Base-by-base conservation (phyloP, 2,113 vertebrate species). In the Nicator chloris region DNA sequence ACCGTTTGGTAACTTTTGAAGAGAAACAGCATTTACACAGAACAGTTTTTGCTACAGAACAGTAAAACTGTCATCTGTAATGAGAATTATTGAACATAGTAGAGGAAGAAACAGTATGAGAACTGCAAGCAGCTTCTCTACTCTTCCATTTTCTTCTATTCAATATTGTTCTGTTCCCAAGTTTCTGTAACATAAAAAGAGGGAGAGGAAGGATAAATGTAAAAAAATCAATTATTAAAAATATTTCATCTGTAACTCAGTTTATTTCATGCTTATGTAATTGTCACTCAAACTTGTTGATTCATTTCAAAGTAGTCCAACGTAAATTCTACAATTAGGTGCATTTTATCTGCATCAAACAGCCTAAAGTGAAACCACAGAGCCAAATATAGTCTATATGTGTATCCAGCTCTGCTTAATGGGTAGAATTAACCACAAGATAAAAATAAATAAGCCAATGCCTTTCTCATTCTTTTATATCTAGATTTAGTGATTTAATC, bases 91-190 rank as follows among this genome's bases (percentile, higher is more conserved):
- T 77, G 54, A 64, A 68, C 93, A 91, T 15, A n/a, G 49, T 4
- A 57, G 3, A 66, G 28, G 24, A 81, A 59, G 35, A 95, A 70
- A 89, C 51, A 66, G 63, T 69, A 60, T 4, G 17, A 91, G 28
- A 86, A 93, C n/a, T 13, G 4, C 31, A 92, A 91, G 66, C 75
- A 86, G 85, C 68, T 95, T n/a, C n/a, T n/a, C n/a, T 71, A 49
- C 33, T 94, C 85, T 88, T 96, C 79, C 71, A 37, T 57, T 83
- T 95, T 95, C 78, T 96, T 97, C 90, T 85, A 56, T 66, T 88
- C 88, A 53, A 35, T 53, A 75, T 56, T 88, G 79, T 77, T 83
- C 82, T 60, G 68, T 88, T 94, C 45, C 19, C 63, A 92, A 51
- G 63, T 73, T 78, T 63, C 97, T 96, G 86, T 35, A 96, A 92